Base-by-base conservation (phyloP, 2,888 invertebrate genomes). In the Euspilapteryx auroguttella region DNA sequence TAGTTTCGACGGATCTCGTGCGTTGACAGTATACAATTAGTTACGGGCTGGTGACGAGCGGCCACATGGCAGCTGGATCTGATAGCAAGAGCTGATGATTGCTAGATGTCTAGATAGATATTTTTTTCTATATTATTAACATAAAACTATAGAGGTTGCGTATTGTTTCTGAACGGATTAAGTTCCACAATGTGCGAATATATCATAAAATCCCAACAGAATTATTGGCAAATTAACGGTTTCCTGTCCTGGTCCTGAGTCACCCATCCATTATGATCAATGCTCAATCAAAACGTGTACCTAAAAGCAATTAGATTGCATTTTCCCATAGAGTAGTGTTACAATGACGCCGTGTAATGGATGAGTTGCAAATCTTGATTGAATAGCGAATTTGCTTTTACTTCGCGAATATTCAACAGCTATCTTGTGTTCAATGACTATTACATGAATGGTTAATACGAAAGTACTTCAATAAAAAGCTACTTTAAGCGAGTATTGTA, bases 361-460 rank as follows among this genome's bases (percentile, higher is more conserved):
- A 46, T 47, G 45, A 48, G 41, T 50, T 46, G 46, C 48, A 48
- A 47, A 49, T 40, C 38, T 47, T 49, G 44, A 55, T 54, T 46
- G 47, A 45, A 45, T 45, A 38, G 47, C 45, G 43, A 43, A 42
- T 44, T 39, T 36, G 33, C 37, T 36, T 32, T 43, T 41, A 41
- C 40, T 12, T 25, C 15, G 12, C 22, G 10, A 17, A 24, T 8
- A 17, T 17, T 17, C 17, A 17, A 6, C 5, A 8, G 17, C 17
- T 5, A 17, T 17, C 5, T 17, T 17, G 17, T 6, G 17, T 17
- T 17, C 17, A 5, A 17, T 17, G 17, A 17, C 17, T 17, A 5
- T 17, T 17, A 8, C 17, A 17, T 17, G 5, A 17, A 38, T 37
- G 36, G n/a, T n/a, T n/a, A n/a, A n/a, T n/a, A n/a, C n/a, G n/a